Percentiles rank a stretch among this genome's conserved stretches.
Conservation (phyloP, 2,797 vertebrate genomes). For the Silurus lanzhouensis region DNA sequence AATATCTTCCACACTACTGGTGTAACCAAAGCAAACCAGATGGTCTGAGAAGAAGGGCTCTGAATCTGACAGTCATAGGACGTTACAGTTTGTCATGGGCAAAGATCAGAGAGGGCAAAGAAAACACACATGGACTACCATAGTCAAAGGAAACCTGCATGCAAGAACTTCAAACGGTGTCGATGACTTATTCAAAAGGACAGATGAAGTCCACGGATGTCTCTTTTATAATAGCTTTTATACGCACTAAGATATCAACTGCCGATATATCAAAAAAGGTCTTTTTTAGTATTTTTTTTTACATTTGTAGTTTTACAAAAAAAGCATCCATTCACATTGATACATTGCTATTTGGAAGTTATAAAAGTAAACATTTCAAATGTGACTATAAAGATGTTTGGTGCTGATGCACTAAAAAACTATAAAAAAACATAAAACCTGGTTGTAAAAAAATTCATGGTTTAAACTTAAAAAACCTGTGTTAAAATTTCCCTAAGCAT, state of each 20-base stretch:
- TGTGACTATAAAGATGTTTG: not conserved
- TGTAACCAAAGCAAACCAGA: slow-evolving; percentile 90
- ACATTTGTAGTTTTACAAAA: not conserved
- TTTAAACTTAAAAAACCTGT: slow-evolving; percentile 78
- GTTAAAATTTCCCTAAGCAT: slow-evolving; percentile 75
- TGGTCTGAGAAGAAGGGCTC: slow-evolving; percentile 70
- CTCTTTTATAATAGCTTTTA: slow-evolving; percentile 31
- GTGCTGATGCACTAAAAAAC: slow-evolving; percentile 17
- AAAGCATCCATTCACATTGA: not conserved
- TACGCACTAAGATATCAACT: not conserved
- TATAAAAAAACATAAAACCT: slow-evolving; percentile 8
- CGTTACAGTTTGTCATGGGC: slow-evolving; percentile 78
- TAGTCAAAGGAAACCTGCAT: slow-evolving; percentile 63
- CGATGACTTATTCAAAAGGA: slow-evolving; percentile 48
- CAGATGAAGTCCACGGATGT: slow-evolving; percentile 23
- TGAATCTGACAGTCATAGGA: slow-evolving; percentile 71
- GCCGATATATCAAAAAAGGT: not conserved
- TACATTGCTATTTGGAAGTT: not conserved
- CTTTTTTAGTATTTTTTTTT: not conserved
- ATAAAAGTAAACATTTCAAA: not conserved
- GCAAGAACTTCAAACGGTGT: slow-evolving; percentile 56
- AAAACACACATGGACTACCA: slow-evolving; percentile 78
- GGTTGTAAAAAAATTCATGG: slow-evolving; percentile 68
- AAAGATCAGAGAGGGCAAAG: slow-evolving; percentile 63
- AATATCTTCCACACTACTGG: slow-evolving; percentile 81